phyloP scores from a whole-genome alignment of 1,140 invertebrate species.

The Andricus grossulariae region DNA sequence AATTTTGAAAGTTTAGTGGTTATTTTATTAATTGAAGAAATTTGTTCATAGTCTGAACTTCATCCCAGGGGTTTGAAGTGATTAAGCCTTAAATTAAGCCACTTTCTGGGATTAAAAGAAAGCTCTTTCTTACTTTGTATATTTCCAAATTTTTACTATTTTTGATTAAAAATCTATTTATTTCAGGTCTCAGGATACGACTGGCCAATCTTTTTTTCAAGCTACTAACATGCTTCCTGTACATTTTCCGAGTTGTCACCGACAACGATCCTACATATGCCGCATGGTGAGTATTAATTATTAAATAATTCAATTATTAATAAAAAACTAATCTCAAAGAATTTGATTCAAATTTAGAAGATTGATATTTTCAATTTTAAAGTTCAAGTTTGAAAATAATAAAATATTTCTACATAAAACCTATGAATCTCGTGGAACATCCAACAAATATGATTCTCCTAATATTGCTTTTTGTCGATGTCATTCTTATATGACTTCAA shows the following conservation, averaged over 20 bases:
- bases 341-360: too few relatives aligned
- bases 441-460: too few relatives aligned
- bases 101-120: background rate
- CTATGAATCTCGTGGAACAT: too few relatives aligned
- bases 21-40: too few relatives aligned
- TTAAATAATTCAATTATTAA: too few relatives aligned
- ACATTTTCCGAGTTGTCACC: constrained; percentile 93
- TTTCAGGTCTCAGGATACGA: constrained; percentile 96
- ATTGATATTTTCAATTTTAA: too few relatives aligned
- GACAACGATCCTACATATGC: constrained; percentile 91
- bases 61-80: background rate
- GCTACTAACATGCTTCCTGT: constrained; percentile 95
- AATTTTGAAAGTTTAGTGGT: too few relatives aligned
- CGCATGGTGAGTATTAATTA: constrained; percentile 83
- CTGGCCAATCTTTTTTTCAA: constrained; percentile 98
- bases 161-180: constrained; percentile 33
- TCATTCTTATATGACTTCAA: too few relatives aligned
- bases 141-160: background rate
- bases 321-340: too few relatives aligned
- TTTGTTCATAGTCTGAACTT: background rate
- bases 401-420: too few relatives aligned
- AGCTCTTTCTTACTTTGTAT: background rate
- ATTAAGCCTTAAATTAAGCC: background rate
- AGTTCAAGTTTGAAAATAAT: too few relatives aligned
- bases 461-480: too few relatives aligned